Conservation (phyloP, 2,113 vertebrate species). For the Gila orcuttii region DNA sequence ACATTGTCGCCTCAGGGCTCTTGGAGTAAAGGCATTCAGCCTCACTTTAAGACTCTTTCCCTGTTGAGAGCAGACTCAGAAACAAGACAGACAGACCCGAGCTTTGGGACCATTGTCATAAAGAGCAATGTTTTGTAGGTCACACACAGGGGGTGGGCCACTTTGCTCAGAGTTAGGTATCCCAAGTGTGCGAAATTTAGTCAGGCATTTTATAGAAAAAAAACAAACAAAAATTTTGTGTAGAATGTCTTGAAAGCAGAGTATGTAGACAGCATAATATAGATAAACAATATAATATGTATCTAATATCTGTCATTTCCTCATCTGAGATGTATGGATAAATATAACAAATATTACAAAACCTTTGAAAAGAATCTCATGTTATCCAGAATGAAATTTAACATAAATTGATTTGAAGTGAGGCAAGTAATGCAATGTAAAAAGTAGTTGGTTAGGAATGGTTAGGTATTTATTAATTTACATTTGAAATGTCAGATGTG, state of each 20-base stretch:
- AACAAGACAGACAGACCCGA: slow-evolving; percentile 8
- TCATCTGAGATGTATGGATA: neutral
- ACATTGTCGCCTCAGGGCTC: slow-evolving; percentile 48
- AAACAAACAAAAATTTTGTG: neutral
- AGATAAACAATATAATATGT: neutral
- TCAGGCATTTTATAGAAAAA: slow-evolving; percentile 55
- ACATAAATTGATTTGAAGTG: neutral
- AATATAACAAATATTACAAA: neutral
- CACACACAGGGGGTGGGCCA: slow-evolving; percentile 28
- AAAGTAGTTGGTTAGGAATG: neutral
- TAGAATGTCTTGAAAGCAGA: neutral
- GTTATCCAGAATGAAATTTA: neutral
- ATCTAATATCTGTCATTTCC: neutral
- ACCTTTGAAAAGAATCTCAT: neutral
- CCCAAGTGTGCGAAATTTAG: neutral
- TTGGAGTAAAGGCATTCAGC: slow-evolving; percentile 28
- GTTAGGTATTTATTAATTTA: neutral
- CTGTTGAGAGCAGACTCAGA: slow-evolving; percentile 39
- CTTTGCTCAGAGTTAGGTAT: slow-evolving; percentile 18
- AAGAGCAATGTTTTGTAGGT: slow-evolving; percentile 42
- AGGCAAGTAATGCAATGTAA: neutral
- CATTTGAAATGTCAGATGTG: neutral
- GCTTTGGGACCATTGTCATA: slow-evolving; percentile 40
- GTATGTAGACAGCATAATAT: neutral
- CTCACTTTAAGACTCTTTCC: slow-evolving; percentile 44